These are phyloP conservation scores for Cervus canadensis DNA, from an alignment of 2,113 vertebrate genomes.

Conservation along the genomic window DNA sequence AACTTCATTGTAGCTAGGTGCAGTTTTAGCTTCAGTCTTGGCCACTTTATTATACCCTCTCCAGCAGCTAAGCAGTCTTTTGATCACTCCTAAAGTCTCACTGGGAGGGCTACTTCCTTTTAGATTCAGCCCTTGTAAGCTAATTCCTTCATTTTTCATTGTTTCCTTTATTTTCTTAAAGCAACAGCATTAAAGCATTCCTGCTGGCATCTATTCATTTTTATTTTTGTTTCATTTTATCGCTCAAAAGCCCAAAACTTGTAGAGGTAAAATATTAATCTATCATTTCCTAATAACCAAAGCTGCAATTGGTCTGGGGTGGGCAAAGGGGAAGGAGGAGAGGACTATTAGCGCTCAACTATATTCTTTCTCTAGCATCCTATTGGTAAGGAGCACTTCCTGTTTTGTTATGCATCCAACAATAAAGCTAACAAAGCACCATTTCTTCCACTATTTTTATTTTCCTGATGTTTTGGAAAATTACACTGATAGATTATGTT, in stretches of 20 bases:
- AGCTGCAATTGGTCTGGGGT: not conserved
- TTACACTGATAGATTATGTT: slow-evolving; percentile 65
- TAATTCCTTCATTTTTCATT: slow-evolving; percentile 72
- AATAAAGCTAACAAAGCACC: slow-evolving; percentile 65
- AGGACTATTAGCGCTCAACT: not conserved
- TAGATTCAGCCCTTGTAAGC: slow-evolving; percentile 63
- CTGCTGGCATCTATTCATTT: not conserved
- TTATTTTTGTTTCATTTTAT: not conserved
- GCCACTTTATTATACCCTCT: slow-evolving; percentile 62
- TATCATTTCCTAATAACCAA: not conserved
- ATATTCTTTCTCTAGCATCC: not conserved
- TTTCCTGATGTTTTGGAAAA: slow-evolving; percentile 75
- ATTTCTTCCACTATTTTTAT: slow-evolving; percentile 63
- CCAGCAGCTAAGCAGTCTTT: slow-evolving; percentile 65
- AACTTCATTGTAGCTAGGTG: slow-evolving; percentile 59
- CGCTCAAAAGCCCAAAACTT: not conserved
- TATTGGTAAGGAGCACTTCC: slow-evolving; percentile 32
- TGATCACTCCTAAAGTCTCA: slow-evolving; percentile 62
- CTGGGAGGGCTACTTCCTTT: slow-evolving; percentile 34
- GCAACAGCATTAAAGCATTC: not conserved
- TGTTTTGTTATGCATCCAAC: slow-evolving; percentile 50
- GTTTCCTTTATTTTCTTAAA: slow-evolving; percentile 49
- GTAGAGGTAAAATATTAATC: not conserved
- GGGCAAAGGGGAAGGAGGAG: too few relatives aligned
- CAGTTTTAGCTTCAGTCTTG: slow-evolving; percentile 63